These are phyloP conservation scores for Dysdera silvatica DNA, from an alignment of 1,140 invertebrate species.

Conservation along the genomic window DNA sequence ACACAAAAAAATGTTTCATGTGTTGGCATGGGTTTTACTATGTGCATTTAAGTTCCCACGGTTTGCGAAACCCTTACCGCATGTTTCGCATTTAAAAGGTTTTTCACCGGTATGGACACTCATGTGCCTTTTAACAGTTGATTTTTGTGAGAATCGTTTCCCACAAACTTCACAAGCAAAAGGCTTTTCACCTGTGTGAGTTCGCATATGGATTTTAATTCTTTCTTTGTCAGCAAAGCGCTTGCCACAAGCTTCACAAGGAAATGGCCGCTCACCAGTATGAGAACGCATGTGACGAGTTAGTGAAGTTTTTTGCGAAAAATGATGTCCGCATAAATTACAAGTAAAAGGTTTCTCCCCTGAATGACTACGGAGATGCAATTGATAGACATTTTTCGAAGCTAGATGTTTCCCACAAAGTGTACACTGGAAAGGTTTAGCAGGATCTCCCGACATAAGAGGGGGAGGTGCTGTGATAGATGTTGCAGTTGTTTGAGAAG, in stretches of 20 bases:
- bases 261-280: conserved; percentile 47
- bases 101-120: conserved; percentile 92
- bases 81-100: conserved; percentile 81
- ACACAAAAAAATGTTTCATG: conserved; percentile 16
- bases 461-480: conserved; percentile 21
- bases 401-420: conserved; percentile 36
- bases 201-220: conserved; percentile 59
- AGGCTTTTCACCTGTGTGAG: conserved; percentile 67
- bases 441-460: conserved; percentile 34
- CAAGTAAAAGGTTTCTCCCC: conserved; percentile 77
- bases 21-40: conserved; percentile 77
- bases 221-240: conserved; percentile 37
- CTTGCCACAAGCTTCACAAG: conserved; percentile 35
- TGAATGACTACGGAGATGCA: conserved; percentile 55
- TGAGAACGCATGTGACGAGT: conserved; percentile 64
- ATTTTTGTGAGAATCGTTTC: conserved; percentile 59
- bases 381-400: conserved; percentile 36
- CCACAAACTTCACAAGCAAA: conserved; percentile 52
- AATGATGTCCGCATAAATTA: conserved; percentile 85
- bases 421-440: conserved; percentile 34
- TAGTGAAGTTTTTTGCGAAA: conserved; percentile 59
- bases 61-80: conserved; percentile 88
- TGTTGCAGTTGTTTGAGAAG: background rate
- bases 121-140: conserved; percentile 90
- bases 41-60: conserved; percentile 97